These are phyloP conservation scores for Enteromius radiatus DNA, from an alignment of 2,797 vertebrate species.

Conservation along the genomic window DNA sequence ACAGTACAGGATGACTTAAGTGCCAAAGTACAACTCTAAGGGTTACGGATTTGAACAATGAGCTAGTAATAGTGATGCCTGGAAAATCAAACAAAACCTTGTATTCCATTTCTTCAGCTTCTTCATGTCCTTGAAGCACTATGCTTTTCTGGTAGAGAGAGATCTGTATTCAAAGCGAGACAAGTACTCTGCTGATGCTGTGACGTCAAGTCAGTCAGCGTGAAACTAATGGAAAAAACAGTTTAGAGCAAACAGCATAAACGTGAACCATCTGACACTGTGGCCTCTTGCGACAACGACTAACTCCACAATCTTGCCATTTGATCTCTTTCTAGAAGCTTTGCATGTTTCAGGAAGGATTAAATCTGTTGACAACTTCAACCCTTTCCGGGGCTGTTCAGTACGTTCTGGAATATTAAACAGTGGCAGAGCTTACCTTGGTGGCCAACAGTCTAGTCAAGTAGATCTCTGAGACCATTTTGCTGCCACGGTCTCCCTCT, in stretches of 20 bases:
- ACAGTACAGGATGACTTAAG: neutral
- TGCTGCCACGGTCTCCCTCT: conserved; percentile 95
- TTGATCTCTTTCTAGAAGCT: neutral
- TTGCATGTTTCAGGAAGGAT: neutral
- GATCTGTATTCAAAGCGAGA: neutral
- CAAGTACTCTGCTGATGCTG: neutral
- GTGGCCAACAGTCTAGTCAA: conserved; percentile 94
- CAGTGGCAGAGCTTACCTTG: conserved; percentile 80
- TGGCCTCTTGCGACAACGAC: conserved; percentile 24
- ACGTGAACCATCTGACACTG: neutral
- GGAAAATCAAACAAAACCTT: neutral
- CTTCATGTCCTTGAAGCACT: neutral
- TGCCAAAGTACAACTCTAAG: neutral
- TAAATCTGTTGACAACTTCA: neutral
- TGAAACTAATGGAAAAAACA: conserved; percentile 63
- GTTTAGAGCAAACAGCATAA: conserved; percentile 34
- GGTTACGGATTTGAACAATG: neutral
- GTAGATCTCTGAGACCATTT: conserved; percentile 99
- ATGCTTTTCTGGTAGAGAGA: neutral
- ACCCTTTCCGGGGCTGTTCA: neutral
- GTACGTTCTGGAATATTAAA: neutral
- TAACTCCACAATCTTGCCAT: conserved; percentile 18
- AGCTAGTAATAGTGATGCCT: neutral
- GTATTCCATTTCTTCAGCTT: neutral
- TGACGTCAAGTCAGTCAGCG: conserved; percentile 39